These are phyloP conservation scores for Parapristionchus giblindavisi DNA, from an alignment of 2,888 invertebrate genomes.

Conservation along the genomic window DNA sequence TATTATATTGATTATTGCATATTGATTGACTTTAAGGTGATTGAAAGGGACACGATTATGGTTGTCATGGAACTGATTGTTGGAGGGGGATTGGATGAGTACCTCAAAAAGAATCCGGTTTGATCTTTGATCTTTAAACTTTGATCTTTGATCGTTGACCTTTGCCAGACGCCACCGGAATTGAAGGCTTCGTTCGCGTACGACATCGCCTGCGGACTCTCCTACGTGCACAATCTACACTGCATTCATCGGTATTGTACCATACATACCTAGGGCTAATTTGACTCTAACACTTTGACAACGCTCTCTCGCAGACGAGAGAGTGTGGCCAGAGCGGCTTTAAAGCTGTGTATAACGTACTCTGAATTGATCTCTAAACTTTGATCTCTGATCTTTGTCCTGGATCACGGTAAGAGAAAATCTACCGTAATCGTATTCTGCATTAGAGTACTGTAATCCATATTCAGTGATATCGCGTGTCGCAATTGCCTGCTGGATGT, in stretches of 20 bases:
- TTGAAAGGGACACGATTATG: conserved; percentile 16
- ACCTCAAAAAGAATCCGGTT: not conserved
- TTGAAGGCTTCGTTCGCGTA: not conserved
- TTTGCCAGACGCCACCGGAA: not conserved
- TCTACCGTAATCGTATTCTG: not conserved
- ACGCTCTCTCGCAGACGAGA: no score
- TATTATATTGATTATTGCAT: not conserved
- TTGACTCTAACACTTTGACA: no score
- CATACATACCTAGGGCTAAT: no score
- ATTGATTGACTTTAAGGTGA: not conserved
- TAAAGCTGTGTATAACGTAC: no score
- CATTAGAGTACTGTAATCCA: not conserved
- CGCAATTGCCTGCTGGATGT: conserved; percentile 27
- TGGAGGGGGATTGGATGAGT: conserved; percentile 8
- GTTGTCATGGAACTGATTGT: conserved; percentile 12
- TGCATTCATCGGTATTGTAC: conserved; percentile 29
- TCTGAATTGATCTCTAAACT: no score
- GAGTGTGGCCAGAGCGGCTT: no score
- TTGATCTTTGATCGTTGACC: not conserved
- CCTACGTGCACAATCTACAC: conserved; percentile 2
- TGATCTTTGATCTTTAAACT: not conserved
- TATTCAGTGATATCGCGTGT: conserved; percentile 21
- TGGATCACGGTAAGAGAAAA: not conserved
- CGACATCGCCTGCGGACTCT: conserved; percentile 11
- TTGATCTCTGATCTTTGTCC: no score